Evolutionary conservation across 2,888 invertebrate genomes (phyloP).

Genomic region (Hypomecis atomaria): DNA sequence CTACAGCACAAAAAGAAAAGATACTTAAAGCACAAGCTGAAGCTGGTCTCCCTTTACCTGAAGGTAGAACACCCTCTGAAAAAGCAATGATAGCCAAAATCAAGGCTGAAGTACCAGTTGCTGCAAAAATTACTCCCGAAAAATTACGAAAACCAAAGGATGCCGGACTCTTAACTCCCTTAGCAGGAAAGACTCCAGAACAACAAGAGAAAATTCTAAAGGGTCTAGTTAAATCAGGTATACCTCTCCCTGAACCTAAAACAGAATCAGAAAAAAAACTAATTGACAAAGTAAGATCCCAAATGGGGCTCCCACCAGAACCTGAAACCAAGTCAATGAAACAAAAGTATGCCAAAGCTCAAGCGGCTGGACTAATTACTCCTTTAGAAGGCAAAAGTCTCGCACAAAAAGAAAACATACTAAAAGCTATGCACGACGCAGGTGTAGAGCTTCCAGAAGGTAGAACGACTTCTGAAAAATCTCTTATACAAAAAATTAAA

Average conservation of each 20-base stretch:
- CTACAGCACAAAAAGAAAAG: too few relatives aligned
- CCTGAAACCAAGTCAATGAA: conserved; percentile 37
- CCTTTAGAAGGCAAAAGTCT: conserved; percentile 48
- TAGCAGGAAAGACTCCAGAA: conserved; percentile 51
- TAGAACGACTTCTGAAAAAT: conserved; percentile 44
- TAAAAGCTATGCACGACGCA: conserved; percentile 42
- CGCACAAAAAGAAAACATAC: conserved; percentile 46
- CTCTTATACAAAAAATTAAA: conserved; percentile 39
- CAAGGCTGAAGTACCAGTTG: conserved; percentile 4
- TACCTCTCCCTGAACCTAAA: conserved; percentile 44
- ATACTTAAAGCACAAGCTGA: too few relatives aligned
- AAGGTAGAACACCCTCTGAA: too few relatives aligned
- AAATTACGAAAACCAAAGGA: conserved; percentile 36
- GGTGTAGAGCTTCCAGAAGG: conserved; percentile 51
- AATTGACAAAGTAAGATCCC: conserved; percentile 38
- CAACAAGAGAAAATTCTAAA: conserved; percentile 53
- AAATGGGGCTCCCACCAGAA: conserved; percentile 43
- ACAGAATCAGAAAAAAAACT: conserved; percentile 41
- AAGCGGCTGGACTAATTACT: conserved; percentile 42
- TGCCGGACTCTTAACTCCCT: conserved; percentile 39
- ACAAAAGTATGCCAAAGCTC: conserved; percentile 39
- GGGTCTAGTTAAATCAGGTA: conserved; percentile 43
- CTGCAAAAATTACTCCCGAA: conserved; percentile 29
- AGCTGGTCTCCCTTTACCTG: too few relatives aligned
- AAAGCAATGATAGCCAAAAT: conserved; percentile 46